Conservation (phyloP, 2,888 invertebrate species). For the Trichogramma dendrolimi region DNA sequence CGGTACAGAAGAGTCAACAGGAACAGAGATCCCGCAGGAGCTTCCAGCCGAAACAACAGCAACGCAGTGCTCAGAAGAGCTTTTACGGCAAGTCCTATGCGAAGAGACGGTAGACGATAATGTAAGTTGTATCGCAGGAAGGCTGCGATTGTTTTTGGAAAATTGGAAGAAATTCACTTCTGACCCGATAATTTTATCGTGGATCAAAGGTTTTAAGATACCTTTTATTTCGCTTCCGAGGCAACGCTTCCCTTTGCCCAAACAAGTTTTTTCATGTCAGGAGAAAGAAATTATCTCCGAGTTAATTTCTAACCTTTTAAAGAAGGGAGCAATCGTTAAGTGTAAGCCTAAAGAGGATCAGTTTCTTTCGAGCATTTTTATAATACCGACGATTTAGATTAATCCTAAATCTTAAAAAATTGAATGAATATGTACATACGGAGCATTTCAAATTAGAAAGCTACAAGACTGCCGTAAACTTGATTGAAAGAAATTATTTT, state of each 20-base stretch:
- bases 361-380: conserved; percentile 24
- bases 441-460: conserved; percentile 28
- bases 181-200: conserved; percentile 17
- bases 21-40: no score
- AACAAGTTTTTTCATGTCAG: background rate
- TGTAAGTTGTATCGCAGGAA: conserved; percentile 2
- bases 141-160: background rate
- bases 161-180: conserved; percentile 17
- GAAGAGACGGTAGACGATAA: background rate
- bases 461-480: conserved; percentile 14
- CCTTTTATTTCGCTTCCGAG: conserved; percentile 9
- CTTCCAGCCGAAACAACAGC: no score
- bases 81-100: background rate
- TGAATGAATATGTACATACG: conserved; percentile 22
- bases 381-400: conserved; percentile 15
- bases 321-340: conserved; percentile 16
- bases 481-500: conserved; percentile 14
- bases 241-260: background rate
- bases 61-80: no score
- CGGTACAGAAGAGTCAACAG: no score
- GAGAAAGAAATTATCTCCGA: background rate
- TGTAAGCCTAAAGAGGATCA: conserved; percentile 15
- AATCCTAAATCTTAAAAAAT: conserved; percentile 25
- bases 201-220: conserved; percentile 21
- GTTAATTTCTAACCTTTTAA: background rate